Evolutionary conservation across 2,797 vertebrate species (phyloP).

Genomic region (Sardinella longiceps): DNA sequence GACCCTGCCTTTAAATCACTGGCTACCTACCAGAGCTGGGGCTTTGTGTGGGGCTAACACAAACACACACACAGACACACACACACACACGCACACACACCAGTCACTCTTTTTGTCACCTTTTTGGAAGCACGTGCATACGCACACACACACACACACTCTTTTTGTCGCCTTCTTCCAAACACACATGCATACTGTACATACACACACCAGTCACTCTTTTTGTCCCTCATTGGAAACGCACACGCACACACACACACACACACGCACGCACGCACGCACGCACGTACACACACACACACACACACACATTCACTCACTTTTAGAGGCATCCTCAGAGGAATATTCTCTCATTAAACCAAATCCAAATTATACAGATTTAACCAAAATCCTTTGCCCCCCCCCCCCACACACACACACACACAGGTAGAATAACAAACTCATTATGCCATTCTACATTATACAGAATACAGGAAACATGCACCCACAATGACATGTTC

Average conservation of each 20-base stretch:
- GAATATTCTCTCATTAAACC: no score
- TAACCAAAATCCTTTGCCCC: background rate
- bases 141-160: constrained; percentile 1
- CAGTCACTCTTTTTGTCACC: background rate
- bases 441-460: no score
- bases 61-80: background rate
- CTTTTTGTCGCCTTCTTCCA: no score
- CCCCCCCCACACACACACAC: background rate
- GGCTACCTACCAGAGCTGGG: background rate
- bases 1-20: constrained; percentile 39
- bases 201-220: background rate
- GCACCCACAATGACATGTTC: no score
- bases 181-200: constrained; percentile 26
- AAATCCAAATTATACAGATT: no score
- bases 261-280: background rate
- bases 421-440: no score
- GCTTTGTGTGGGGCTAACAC: background rate
- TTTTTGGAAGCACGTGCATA: background rate
- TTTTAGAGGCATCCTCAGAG: no score
- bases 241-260: background rate
- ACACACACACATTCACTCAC: no score
- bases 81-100: background rate
- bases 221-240: no score
- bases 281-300: no score
- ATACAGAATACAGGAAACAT: no score